Conservation (phyloP, 2,888 invertebrate species). For the Drosophila buzzatii region DNA sequence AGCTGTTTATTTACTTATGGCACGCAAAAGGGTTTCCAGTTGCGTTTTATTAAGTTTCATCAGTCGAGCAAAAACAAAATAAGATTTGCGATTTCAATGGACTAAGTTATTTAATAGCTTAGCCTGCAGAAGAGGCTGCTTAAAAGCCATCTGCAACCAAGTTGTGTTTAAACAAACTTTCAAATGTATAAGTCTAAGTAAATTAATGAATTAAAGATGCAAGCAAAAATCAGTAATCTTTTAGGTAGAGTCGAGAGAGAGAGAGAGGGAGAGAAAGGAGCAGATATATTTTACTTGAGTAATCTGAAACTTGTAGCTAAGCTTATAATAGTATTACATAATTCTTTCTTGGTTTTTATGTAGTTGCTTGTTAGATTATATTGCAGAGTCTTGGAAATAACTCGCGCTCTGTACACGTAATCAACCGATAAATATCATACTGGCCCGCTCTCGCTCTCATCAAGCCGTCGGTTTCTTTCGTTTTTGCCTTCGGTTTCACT, state of each 20-base stretch:
- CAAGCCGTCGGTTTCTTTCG: too few relatives aligned
- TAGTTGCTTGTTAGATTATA: too few relatives aligned
- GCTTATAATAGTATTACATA: too few relatives aligned
- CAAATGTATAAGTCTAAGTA: not conserved
- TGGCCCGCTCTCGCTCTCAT: too few relatives aligned
- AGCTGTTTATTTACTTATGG: constrained; percentile 60
- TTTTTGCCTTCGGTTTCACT: too few relatives aligned
- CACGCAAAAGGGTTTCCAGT: constrained; percentile 62
- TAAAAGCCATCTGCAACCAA: not conserved
- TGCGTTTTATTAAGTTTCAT: constrained; percentile 68
- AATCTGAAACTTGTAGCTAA: not conserved
- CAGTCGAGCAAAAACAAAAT: constrained; percentile 33
- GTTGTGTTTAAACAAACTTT: not conserved
- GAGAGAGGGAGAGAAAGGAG: not conserved
- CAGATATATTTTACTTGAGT: not conserved
- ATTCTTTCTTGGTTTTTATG: too few relatives aligned
- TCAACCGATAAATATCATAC: too few relatives aligned
- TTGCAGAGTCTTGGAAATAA: too few relatives aligned
- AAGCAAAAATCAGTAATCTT: not conserved
- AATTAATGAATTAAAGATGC: constrained; percentile 2
- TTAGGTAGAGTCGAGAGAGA: not conserved
- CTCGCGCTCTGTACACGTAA: too few relatives aligned
- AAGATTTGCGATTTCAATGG: constrained; percentile 14
- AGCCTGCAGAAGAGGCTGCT: not conserved
- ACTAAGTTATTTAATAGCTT: constrained; percentile 5